These are phyloP conservation scores for Nestor notabilis DNA, from an alignment of 2,113 vertebrate genomes.

Conservation along the genomic window DNA sequence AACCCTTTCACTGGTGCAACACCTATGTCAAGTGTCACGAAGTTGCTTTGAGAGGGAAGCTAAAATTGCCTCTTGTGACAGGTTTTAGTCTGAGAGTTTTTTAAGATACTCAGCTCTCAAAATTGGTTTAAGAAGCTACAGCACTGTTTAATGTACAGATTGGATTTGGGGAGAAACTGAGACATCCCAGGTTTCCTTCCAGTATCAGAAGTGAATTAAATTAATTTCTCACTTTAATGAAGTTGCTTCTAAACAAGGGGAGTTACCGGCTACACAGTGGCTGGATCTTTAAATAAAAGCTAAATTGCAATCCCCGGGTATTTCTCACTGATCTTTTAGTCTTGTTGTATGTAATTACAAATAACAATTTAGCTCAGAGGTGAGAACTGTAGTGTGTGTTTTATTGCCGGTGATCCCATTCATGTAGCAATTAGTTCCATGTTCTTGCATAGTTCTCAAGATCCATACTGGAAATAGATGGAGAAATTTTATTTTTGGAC, in stretches of 20 bases:
- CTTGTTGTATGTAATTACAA: conserved; percentile 41
- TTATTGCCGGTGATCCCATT: conserved; percentile 38
- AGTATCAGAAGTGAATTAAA: conserved; percentile 16
- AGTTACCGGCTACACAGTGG: not conserved
- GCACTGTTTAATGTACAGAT: not conserved
- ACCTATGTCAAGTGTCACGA: conserved; percentile 4
- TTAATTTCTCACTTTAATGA: not conserved
- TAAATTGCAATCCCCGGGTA: not conserved
- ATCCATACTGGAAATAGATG: conserved; percentile 43
- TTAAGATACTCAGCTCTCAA: conserved; percentile 17
- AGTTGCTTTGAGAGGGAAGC: conserved; percentile 6
- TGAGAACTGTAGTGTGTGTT: conserved; percentile 52
- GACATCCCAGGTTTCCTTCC: not conserved
- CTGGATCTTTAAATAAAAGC: conserved; percentile 14
- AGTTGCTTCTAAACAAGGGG: conserved; percentile 36
- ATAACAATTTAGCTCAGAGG: conserved; percentile 47
- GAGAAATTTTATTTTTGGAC: conserved; percentile 59
- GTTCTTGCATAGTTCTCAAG: conserved; percentile 53
- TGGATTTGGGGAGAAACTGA: not conserved
- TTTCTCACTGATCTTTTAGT: conserved; percentile 40
- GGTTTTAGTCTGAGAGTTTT: conserved; percentile 29
- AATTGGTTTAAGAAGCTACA: conserved; percentile 8
- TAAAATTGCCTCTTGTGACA: not conserved
- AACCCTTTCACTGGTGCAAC: conserved; percentile 26
- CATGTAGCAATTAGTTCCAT: conserved; percentile 53